Evolutionary conservation across 2,113 vertebrate genomes (phyloP).

Genomic region (Prunella fulvescens): DNA sequence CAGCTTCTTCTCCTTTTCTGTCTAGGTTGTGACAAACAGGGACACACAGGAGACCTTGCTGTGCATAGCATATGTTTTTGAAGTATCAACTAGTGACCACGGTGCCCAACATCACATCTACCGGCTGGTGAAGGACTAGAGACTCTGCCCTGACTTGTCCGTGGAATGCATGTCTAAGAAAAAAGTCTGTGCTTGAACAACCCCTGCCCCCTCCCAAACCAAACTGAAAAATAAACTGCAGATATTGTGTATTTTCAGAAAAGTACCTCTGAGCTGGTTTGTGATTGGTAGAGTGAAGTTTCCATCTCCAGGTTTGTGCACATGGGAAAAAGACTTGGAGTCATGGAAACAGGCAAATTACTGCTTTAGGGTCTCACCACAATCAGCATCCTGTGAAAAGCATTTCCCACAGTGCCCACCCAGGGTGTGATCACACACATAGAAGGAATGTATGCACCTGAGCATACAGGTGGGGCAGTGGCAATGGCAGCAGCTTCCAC

Average conservation of each 20-base stretch:
- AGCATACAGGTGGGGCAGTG: neutral
- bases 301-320: neutral
- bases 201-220: neutral
- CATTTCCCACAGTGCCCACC: neutral
- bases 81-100: conserved; percentile 91
- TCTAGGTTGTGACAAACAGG: conserved; percentile 91
- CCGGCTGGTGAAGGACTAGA: conserved; percentile 92
- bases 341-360: neutral
- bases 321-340: neutral
- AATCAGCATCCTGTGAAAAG: neutral
- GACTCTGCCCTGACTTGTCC: conserved; percentile 42
- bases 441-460: neutral
- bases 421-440: neutral
- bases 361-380: neutral
- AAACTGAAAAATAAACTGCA: conserved; percentile 72
- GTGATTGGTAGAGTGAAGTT: neutral
- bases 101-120: conserved; percentile 96
- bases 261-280: conserved; percentile 50
- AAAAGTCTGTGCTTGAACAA: conserved; percentile 43
- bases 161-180: conserved; percentile 45
- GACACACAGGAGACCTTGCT: conserved; percentile 93
- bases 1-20: conserved; percentile 16
- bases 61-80: conserved; percentile 92
- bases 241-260: conserved; percentile 67
- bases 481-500: neutral